These are phyloP conservation scores for Ammodytes dubius DNA, from an alignment of 2,113 vertebrate species.

Conservation along the genomic window DNA sequence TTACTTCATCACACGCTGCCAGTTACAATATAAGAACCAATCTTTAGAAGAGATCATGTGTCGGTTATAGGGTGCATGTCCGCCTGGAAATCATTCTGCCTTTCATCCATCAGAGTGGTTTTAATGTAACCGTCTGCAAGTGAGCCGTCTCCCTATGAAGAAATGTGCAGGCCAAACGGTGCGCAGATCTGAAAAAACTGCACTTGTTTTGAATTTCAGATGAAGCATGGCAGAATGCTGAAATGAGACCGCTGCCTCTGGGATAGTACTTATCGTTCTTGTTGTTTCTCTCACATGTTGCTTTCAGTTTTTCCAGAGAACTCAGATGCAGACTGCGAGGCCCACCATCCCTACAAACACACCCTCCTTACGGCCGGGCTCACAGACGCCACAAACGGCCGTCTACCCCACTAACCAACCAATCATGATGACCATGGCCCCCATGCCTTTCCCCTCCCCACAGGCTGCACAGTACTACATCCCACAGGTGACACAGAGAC, in stretches of 20 bases:
- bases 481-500: constrained; percentile 87
- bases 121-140: constrained; percentile 4
- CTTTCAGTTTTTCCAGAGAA: constrained; percentile 95
- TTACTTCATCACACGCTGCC: neutral
- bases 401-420: constrained; percentile 95
- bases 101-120: constrained; percentile 7
- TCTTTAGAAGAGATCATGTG: neutral
- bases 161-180: constrained; percentile 32
- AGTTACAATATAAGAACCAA: constrained; percentile 3
- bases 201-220: constrained; percentile 16
- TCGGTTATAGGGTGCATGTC: constrained; percentile 17
- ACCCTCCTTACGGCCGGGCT: constrained; percentile 92
- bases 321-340: constrained; percentile 94
- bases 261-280: neutral
- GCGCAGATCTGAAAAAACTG: constrained; percentile 4
- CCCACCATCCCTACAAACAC: constrained; percentile 92
- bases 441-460: constrained; percentile 95
- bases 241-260: constrained; percentile 16
- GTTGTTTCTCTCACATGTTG: constrained; percentile 31
- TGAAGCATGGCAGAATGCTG: constrained; percentile 13
- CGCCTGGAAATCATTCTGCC: neutral
- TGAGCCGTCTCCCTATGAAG: constrained; percentile 5
- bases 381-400: constrained; percentile 90
- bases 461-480: constrained; percentile 98
- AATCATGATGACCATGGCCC: constrained; percentile 97